phyloP scores from a whole-genome alignment of 2,888 invertebrate species.

The Scaptodrosophila latifasciaeformis region DNA sequence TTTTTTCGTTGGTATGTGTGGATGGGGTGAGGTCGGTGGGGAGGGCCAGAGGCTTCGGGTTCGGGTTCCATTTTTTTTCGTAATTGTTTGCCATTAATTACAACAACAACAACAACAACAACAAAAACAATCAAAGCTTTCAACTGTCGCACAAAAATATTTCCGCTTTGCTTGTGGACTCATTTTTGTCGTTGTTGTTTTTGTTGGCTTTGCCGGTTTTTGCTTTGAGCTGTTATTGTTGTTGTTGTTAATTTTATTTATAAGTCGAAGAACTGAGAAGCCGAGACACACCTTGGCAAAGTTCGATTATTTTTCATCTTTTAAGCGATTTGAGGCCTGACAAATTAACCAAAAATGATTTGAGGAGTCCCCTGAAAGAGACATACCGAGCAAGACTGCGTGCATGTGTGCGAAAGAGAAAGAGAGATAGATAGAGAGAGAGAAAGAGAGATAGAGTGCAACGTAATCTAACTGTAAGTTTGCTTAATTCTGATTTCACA shows the following conservation, averaged over 20 bases:
- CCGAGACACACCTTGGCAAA: constrained; percentile 70
- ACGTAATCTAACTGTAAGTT: too few relatives aligned
- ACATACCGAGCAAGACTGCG: too few relatives aligned
- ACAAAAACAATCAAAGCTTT: constrained; percentile 13
- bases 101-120: constrained; percentile 48
- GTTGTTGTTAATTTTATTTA: constrained; percentile 66
- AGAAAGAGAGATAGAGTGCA: too few relatives aligned
- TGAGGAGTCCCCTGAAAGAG: too few relatives aligned
- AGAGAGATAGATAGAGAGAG: too few relatives aligned
- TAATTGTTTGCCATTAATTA: constrained; percentile 72
- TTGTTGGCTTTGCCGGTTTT: constrained; percentile 17
- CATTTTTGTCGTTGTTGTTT: background rate
- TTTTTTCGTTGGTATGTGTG: too few relatives aligned
- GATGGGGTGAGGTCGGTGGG: too few relatives aligned
- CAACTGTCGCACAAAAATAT: constrained; percentile 51
- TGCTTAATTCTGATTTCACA: constrained; percentile 51
- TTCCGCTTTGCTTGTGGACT: constrained; percentile 43
- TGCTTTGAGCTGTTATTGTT: constrained; percentile 8
- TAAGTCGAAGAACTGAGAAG: constrained; percentile 58
- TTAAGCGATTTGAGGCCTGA: too few relatives aligned
- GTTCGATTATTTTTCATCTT: too few relatives aligned
- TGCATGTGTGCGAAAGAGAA: too few relatives aligned
- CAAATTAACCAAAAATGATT: too few relatives aligned
- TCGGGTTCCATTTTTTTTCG: constrained; percentile 40
- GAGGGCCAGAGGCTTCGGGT: too few relatives aligned